Base-by-base conservation (phyloP, 2,888 invertebrate species). In the Panzeria rudis region DNA sequence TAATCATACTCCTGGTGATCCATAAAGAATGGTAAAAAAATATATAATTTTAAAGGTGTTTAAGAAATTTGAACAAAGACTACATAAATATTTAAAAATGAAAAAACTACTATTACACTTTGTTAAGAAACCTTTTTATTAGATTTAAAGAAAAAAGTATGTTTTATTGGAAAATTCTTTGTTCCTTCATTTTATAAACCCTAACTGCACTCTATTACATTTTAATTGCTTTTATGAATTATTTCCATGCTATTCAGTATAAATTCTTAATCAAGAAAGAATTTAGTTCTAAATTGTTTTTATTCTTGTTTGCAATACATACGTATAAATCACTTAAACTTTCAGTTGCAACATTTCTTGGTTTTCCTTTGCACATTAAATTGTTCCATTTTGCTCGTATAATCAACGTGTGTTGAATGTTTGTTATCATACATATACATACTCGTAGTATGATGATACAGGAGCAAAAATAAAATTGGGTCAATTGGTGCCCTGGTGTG, bases 401-500 rank as follows among this genome's bases (percentile, higher is more conserved):
- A 41, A 62, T 35, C 11, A 20, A 25, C 4, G 35, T 66, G n/a
- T 80, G 11, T 6, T 13, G 5, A 44, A 56, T 50, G 13, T 56
- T 41, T 79, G 50, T 20, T 23, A 7, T 23, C 35, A 13, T 13
- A 20, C 44, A n/a, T 62, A n/a, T n/a, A 15, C 29, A 11, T 13
- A 38, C 13, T 38, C 13, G 13, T 38, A 1, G 4, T 25, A 8
- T 29, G 29, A 3, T 25, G 25, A 64, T 23, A 17, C 29, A 23
- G 13, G 13, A 35, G 6, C 13, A 61, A 25, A 50, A 54, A 47
- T 62, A 69, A 86, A 86, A 82, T 79, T 83, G 56, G 86, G 86
- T 84, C 86, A 86, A 86, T 84, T 86, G 75, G 52, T 69, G 80
- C 80, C 66, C 50, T 72, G 79, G 62, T 80, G 75, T 68, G 80